Evolutionary conservation across 1,140 invertebrate species (phyloP), one percentile per base, ranked within the genome.

Genomic region (Drosophila tropicalis): DNA sequence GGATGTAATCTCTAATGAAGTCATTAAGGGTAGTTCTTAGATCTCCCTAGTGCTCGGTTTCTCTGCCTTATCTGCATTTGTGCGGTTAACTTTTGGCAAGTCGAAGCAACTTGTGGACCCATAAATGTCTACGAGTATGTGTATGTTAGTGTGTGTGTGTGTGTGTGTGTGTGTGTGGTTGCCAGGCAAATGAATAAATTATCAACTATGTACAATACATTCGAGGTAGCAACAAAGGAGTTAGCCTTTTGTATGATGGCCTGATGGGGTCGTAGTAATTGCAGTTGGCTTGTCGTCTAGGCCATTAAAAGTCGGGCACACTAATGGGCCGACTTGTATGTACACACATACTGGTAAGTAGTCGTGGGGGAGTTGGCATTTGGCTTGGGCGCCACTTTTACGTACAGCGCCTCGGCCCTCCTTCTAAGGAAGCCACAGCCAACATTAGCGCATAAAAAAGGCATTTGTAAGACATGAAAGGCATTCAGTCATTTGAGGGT

Each of bases 391-490:
- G 19, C 44, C 44, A 51, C 44, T 51, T 51, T 51, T 51, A 32
- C 34, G n/a, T 51, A 32, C 25, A 7, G 57, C n/a, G 1, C 10
- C 40, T 15, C 1, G 4, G 1, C 40, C 39, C 39, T n/a, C 40
- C 40, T 5, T 15, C 41, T 15, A 9, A 56, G 62, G 72, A 80
- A 87, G 76, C 83, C 80, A 66, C 84, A 87, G 80, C 44, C 67
- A 58, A 83, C 77, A 84, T 84, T 84, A 86, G 74, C 70, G 84
- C 84, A 89, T 89, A 89, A 89, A 89, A 89, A 89, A 81, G 77
- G 81, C 84, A 89, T 89, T 89, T 89, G 84, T 84, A 84, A 67
- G 77, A 87, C 84, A 89, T 84, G 84, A 89, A 87, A 87, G 84
- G 84, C 67, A 89, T 72, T 87, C 84, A 75, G 76, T 87, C 84